Evolutionary conservation across 2,113 vertebrate genomes (phyloP).

Genomic region (Girardinichthys multiradiatus): DNA sequence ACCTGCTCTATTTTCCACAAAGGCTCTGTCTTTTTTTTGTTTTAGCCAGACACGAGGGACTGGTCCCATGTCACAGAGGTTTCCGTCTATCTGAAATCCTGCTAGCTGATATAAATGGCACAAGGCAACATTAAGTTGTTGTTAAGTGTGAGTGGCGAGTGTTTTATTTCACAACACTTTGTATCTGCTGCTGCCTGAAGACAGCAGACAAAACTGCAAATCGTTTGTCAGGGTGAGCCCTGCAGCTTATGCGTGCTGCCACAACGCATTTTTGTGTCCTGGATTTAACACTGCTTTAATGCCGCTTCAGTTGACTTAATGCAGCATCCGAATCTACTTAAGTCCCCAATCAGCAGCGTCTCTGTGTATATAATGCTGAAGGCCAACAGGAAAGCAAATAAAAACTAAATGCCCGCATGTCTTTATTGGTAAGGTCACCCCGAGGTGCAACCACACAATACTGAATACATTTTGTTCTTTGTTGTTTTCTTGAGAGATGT

Average conservation of each 20-base stretch:
- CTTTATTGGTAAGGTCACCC: not conserved
- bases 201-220: constrained; percentile 5
- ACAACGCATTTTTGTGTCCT: not conserved
- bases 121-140: not conserved
- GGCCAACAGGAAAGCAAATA: not conserved
- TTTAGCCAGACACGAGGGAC: not conserved
- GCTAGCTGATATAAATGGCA: constrained; percentile 10
- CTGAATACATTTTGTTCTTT: not conserved
- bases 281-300: constrained; percentile 26
- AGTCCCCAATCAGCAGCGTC: not conserved
- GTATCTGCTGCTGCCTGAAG: not conserved
- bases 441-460: not conserved
- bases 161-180: constrained; percentile 1
- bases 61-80: not conserved
- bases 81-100: constrained; percentile 3
- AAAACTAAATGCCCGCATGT: not conserved
- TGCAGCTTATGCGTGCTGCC: constrained; percentile 31
- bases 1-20: not conserved
- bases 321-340: not conserved
- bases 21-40: not conserved
- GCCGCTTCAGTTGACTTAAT: constrained; percentile 6
- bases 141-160: constrained; percentile 4
- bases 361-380: not conserved
- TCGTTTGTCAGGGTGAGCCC: not conserved
- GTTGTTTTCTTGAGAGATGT: not conserved